Conservation (phyloP, 2,113 vertebrate species). For the Pipa parva region DNA sequence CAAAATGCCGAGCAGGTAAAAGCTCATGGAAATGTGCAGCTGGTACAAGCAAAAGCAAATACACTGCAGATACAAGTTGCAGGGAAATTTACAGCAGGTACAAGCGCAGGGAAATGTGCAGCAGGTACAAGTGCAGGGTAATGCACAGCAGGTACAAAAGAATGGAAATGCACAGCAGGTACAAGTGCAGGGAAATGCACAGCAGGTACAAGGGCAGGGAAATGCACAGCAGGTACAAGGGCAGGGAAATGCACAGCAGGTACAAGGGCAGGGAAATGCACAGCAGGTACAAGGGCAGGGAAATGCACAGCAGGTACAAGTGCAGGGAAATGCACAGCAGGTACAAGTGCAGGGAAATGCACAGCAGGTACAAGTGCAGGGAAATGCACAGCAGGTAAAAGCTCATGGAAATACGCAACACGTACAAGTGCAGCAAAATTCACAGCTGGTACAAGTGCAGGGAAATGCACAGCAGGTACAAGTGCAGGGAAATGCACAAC, state of each 20-base stretch:
- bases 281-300: too few species aligned
- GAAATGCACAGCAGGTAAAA: too few species aligned
- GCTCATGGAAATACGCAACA: too few species aligned
- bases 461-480: too few species aligned
- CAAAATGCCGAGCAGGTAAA: too few species aligned
- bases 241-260: neutral
- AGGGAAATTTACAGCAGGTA: neutral
- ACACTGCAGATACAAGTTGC: neutral
- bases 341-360: neutral
- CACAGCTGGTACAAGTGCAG: too few species aligned
- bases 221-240: neutral
- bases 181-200: too few species aligned
- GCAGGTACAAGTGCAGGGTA: neutral
- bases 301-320: too few species aligned
- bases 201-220: neutral
- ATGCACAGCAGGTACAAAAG: neutral
- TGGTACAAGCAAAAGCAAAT: neutral
- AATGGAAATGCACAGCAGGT: neutral
- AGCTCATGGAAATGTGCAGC: neutral
- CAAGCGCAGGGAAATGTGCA: neutral
- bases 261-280: too few species aligned
- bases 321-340: constrained; percentile 8
- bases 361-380: neutral
- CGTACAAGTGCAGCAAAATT: too few species aligned
- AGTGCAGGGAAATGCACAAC: too few species aligned